Evolutionary conservation across 2,113 vertebrate genomes (phyloP), one percentile per base, ranked within the genome.

Genomic region (Cheirogaleus medius): DNA sequence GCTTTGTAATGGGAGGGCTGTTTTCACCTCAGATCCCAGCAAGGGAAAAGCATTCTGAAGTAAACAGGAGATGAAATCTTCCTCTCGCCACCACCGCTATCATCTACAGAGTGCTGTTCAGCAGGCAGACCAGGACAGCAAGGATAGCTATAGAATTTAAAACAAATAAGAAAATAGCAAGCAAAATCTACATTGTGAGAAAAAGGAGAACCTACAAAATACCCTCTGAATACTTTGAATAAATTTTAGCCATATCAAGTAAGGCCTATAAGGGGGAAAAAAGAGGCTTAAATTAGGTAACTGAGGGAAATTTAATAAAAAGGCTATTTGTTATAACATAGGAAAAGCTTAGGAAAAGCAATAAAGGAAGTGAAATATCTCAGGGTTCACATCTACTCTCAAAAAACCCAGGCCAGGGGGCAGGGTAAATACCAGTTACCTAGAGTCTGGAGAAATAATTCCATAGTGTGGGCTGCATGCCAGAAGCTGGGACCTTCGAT

Each of bases 11-110:
- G 10, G 3, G 44, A 91, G 27, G 84, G 23, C 4, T 76, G n/a
- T 91, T 96, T 87, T 74, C 44, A 83, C 37, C 87, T 87, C 60
- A 93, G 69, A 93, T 81, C 2, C 5, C 39, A 73, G 42, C 39
- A 92, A 92, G 54, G 18, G 69, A 92, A 96, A 93, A 37, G 91
- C 21, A 23, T 34, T 95, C 63, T 86, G 47, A 92, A 73, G 32
- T 92, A 82, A 78, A 89, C 2, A 63, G 63, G 76, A 7, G n/a
- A 39, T 32, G 73, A 78, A 76, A 64, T 69, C 77, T 63, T 73
- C 47, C 71, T 87, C 12, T 77, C 32, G 39, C 14, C 11, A 18
- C 11, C 39, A 85, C 20, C 32, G 25, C 5, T 21, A 44, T 81
- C 32, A 86, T 39, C 6, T n/a, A 54, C 0, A 0, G 34, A 93